Evolutionary conservation across 1,140 invertebrate genomes (phyloP).

Genomic region (Oedothorax gibbosus): DNA sequence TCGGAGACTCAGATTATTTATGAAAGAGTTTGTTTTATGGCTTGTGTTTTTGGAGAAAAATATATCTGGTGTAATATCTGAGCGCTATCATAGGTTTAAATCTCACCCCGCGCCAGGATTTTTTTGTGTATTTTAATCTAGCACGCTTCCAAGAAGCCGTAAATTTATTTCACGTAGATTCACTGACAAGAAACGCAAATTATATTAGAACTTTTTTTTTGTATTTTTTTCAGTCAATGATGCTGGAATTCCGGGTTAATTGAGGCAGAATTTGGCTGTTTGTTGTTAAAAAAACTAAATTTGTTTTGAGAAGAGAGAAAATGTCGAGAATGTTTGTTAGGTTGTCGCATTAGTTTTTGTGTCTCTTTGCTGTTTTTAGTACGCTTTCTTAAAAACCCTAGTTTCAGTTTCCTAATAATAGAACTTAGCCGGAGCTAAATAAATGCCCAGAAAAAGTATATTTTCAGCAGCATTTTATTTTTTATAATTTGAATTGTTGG

Average conservation of each 20-base stretch:
- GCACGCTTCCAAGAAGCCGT: conserved; percentile 32
- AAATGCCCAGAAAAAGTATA: too few species aligned
- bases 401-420: too few species aligned
- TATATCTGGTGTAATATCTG: conserved; percentile 48
- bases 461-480: too few species aligned
- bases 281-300: conserved; percentile 9
- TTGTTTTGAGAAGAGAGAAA: neutral
- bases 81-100: conserved; percentile 30
- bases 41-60: conserved; percentile 51
- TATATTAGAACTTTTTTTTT: neutral
- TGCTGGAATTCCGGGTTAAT: conserved; percentile 20
- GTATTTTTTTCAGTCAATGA: neutral
- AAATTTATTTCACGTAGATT: conserved; percentile 28
- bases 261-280: conserved; percentile 10
- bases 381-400: too few species aligned
- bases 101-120: conserved; percentile 16
- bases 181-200: conserved; percentile 22
- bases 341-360: too few species aligned
- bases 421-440: too few species aligned
- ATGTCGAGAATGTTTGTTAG: too few species aligned
- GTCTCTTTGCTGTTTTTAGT: too few species aligned
- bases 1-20: conserved; percentile 54
- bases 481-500: too few species aligned
- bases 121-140: conserved; percentile 33
- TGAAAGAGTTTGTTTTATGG: conserved; percentile 56